Evolutionary conservation across 2,797 vertebrate species (phyloP).

Genomic region (Gadopsis bispinosus): DNA sequence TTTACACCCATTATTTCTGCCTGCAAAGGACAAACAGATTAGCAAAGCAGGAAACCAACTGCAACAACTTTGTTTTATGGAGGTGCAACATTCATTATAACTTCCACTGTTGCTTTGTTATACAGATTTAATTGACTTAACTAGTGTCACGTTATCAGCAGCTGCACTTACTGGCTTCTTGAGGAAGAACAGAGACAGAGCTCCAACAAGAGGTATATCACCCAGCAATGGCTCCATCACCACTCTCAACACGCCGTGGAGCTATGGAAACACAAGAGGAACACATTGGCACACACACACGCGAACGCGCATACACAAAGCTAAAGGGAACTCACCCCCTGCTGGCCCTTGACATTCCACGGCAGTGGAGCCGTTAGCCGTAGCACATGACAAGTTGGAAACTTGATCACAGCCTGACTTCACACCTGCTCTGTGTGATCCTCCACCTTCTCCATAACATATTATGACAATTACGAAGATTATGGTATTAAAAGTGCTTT

Average conservation of each 20-base stretch:
- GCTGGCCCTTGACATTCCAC: slow-evolving; percentile 61
- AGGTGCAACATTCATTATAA: not conserved
- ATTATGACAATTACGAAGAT: slow-evolving; percentile 62
- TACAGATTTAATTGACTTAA: slow-evolving; percentile 11
- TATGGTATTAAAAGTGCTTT: slow-evolving; percentile 41
- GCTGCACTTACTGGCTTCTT: slow-evolving; percentile 93
- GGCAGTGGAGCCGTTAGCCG: slow-evolving; percentile 22
- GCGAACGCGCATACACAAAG: slow-evolving; percentile 9
- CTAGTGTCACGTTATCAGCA: not conserved
- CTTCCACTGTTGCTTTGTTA: not conserved
- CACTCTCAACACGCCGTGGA: slow-evolving; percentile 95
- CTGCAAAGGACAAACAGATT: not conserved
- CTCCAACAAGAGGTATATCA: slow-evolving; percentile 94
- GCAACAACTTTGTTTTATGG: slow-evolving; percentile 16
- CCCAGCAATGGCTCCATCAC: slow-evolving; percentile 96
- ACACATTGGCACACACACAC: slow-evolving; percentile 34
- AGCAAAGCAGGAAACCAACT: not conserved
- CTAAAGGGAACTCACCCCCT: slow-evolving; percentile 22
- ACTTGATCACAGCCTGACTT: slow-evolving; percentile 58
- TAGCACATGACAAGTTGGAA: slow-evolving; percentile 59
- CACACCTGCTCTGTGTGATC: slow-evolving; percentile 51
- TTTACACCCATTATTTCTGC: slow-evolving; percentile 1
- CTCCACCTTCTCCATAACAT: slow-evolving; percentile 56
- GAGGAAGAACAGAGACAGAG: slow-evolving; percentile 96
- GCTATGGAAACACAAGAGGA: slow-evolving; percentile 82